Evolutionary conservation across 1,140 invertebrate species (phyloP).

Genomic region (Scaptodrosophila lebanonensis): DNA sequence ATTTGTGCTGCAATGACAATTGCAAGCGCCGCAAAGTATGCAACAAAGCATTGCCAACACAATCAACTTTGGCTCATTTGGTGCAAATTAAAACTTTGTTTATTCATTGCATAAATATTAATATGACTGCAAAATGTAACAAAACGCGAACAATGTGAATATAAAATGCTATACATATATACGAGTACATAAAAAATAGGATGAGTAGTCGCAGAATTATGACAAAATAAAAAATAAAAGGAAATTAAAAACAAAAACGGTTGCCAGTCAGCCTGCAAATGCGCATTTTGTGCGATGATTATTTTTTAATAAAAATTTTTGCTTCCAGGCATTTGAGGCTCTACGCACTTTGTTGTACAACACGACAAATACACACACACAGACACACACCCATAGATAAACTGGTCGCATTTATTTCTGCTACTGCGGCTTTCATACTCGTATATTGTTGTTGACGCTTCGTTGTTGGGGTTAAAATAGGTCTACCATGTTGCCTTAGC

Average conservation of each 20-base stretch:
- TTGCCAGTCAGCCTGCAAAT: too few species aligned
- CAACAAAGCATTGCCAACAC: slow-evolving; percentile 22
- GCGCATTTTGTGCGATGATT: slow-evolving; percentile 50
- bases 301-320: slow-evolving; percentile 68
- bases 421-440: slow-evolving; percentile 54
- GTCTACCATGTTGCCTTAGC: slow-evolving; percentile 48
- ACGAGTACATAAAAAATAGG: slow-evolving; percentile 10
- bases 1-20: slow-evolving; percentile 10
- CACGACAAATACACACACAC: slow-evolving; percentile 49
- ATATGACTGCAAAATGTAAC: slow-evolving; percentile 17
- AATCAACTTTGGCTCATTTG: slow-evolving; percentile 32
- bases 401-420: slow-evolving; percentile 43
- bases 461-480: slow-evolving; percentile 66
- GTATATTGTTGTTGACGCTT: slow-evolving; percentile 56
- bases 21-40: slow-evolving; percentile 32
- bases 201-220: too few species aligned
- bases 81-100: slow-evolving; percentile 15
- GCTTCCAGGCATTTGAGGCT: slow-evolving; percentile 50
- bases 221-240: neutral
- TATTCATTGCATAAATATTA: slow-evolving; percentile 1
- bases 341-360: slow-evolving; percentile 70
- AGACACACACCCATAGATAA: slow-evolving; percentile 16
- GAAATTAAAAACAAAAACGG: too few species aligned
- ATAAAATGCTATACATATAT: slow-evolving; percentile 13
- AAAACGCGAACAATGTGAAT: slow-evolving; percentile 18